These are phyloP conservation scores for Sycophaga agraensis DNA, from an alignment of 1,140 invertebrate species.

Conservation along the genomic window DNA sequence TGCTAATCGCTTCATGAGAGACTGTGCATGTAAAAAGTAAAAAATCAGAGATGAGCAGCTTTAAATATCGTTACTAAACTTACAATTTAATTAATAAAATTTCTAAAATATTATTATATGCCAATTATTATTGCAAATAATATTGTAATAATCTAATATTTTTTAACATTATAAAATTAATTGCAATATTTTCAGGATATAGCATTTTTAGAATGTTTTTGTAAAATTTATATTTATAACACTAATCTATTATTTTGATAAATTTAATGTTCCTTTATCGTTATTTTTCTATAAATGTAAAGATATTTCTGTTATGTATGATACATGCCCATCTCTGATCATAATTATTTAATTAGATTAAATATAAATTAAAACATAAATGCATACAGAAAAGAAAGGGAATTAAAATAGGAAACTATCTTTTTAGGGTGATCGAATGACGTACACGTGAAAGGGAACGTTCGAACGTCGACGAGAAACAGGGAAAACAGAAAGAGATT, in stretches of 20 bases:
- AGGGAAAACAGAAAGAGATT: constrained; percentile 20
- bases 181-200: neutral
- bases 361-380: neutral
- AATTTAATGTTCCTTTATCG: neutral
- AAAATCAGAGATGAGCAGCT: constrained; percentile 20
- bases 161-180: neutral
- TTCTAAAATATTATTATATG: neutral
- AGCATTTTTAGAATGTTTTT: neutral
- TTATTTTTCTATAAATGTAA: neutral
- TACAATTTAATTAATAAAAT: neutral
- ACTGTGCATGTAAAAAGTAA: constrained; percentile 8
- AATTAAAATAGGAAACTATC: constrained; percentile 25
- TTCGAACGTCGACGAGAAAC: constrained; percentile 23
- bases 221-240: too few species aligned
- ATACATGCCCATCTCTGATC: constrained; percentile 15
- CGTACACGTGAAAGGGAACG: constrained; percentile 28
- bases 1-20: constrained; percentile 18
- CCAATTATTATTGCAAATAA: neutral
- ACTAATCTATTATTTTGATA: neutral
- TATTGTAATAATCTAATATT: neutral
- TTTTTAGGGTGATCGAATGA: constrained; percentile 32
- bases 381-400: constrained; percentile 4
- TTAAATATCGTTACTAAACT: too few species aligned
- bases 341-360: neutral
- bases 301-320: too few species aligned